Evolutionary conservation across 92 coral and sea anemone genomes (phyloP).

Genomic region (Heteractis magnifica): DNA sequence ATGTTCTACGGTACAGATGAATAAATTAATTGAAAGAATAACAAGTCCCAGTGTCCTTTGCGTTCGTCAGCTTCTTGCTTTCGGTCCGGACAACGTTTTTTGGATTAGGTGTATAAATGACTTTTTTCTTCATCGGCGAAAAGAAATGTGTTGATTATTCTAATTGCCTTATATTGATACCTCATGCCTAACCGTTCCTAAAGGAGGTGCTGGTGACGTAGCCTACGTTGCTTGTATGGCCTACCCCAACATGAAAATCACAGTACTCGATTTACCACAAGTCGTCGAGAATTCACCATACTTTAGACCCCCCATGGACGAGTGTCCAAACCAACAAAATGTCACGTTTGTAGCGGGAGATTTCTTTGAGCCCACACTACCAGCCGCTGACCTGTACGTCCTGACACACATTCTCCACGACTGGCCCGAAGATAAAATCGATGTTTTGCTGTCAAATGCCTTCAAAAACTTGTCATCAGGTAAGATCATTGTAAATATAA

Average conservation of each 20-base stretch:
- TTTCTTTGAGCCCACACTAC: constrained; percentile 53
- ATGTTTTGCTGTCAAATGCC: constrained; percentile 34
- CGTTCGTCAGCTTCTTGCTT: too few species aligned
- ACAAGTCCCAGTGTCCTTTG: too few species aligned
- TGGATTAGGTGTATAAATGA: too few species aligned
- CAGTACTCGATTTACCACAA: constrained; percentile 50
- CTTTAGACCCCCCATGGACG: constrained; percentile 40
- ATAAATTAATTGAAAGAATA: too few species aligned
- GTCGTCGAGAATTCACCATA: constrained; percentile 38
- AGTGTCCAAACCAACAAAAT: constrained; percentile 57
- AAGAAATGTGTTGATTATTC: too few species aligned
- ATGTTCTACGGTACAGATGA: too few species aligned
- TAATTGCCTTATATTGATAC: too few species aligned
- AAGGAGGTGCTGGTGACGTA: constrained; percentile 46
- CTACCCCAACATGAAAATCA: constrained; percentile 68
- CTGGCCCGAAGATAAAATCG: constrained; percentile 45
- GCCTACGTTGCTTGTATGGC: constrained; percentile 51
- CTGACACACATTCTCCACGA: constrained; percentile 39
- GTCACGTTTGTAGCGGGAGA: constrained; percentile 50
- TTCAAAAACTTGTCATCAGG: constrained; percentile 49
- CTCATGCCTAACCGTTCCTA: too few species aligned
- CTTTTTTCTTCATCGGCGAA: too few species aligned
- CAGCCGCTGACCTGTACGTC: constrained; percentile 52
- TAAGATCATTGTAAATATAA: background rate
- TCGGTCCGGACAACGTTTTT: too few species aligned